These are phyloP conservation scores for Drosophila anomelani DNA, from an alignment of 2,888 invertebrate genomes.

Conservation along the genomic window DNA sequence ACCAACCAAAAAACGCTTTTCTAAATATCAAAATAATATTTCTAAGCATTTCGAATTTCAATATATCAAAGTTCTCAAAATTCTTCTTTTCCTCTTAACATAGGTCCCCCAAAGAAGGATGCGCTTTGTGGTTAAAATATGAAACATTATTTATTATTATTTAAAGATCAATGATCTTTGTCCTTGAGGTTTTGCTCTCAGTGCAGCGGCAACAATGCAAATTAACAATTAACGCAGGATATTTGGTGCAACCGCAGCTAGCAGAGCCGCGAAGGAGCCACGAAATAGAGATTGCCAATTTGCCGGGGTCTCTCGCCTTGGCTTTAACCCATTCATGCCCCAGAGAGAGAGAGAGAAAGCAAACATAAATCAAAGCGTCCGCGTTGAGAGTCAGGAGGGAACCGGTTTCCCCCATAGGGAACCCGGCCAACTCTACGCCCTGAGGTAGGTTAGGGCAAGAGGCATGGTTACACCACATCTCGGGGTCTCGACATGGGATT, in stretches of 20 bases:
- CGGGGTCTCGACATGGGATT: slow-evolving; percentile 6
- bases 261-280: slow-evolving; percentile 26
- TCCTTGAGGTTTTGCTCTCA: slow-evolving; percentile 2
- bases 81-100: no score
- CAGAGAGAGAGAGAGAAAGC: neutral
- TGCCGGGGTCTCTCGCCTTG: slow-evolving; percentile 24
- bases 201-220: slow-evolving; percentile 41
- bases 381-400: neutral
- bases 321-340: slow-evolving; percentile 5
- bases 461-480: neutral
- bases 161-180: neutral
- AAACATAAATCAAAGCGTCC: slow-evolving; percentile 15
- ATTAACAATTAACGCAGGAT: slow-evolving; percentile 51
- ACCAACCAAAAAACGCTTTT: no score
- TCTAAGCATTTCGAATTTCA: no score
- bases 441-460: neutral
- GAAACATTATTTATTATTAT: neutral
- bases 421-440: neutral
- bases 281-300: slow-evolving; percentile 33
- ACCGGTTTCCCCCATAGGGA: slow-evolving; percentile 17
- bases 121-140: neutral
- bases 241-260: slow-evolving; percentile 51
- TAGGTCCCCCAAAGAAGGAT: neutral
- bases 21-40: no score
- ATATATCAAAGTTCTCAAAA: no score